phyloP scores from a whole-genome alignment of 92 coral and sea anemone species.

The Hydrozoanthus gracilis region DNA sequence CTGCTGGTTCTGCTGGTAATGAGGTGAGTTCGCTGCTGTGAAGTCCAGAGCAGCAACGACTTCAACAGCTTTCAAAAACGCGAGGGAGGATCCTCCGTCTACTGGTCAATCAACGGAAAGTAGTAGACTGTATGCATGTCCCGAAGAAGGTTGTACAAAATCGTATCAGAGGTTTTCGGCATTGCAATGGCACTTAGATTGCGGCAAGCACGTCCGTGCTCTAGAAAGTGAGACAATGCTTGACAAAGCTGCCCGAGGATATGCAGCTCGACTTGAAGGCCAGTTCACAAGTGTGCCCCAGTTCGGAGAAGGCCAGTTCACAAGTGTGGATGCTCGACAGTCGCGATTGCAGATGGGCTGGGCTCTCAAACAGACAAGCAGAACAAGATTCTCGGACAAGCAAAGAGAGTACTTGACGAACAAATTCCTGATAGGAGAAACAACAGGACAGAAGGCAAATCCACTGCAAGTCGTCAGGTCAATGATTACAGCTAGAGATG shows the following conservation, averaged over 20 bases:
- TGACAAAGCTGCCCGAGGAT: slow-evolving; percentile 51
- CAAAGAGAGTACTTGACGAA: slow-evolving; percentile 37
- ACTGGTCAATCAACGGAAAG: not conserved
- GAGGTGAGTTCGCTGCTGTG: slow-evolving; percentile 22
- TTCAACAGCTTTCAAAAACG: slow-evolving; percentile 32
- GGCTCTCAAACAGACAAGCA: slow-evolving; percentile 47
- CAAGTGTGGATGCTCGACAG: slow-evolving; percentile 20
- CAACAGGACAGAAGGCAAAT: slow-evolving; percentile 55
- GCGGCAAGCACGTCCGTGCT: not conserved
- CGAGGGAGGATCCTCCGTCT: slow-evolving; percentile 1
- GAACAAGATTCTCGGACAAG: slow-evolving; percentile 41
- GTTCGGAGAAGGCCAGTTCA: slow-evolving; percentile 5
- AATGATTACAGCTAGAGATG: slow-evolving; percentile 51
- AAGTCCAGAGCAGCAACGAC: slow-evolving; percentile 29
- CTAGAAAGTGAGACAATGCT: slow-evolving; percentile 52
- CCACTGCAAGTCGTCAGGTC: slow-evolving; percentile 49
- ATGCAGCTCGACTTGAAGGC: slow-evolving; percentile 43
- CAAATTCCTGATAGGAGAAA: slow-evolving; percentile 43
- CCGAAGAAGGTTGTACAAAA: slow-evolving; percentile 38
- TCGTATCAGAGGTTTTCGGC: slow-evolving; percentile 41
- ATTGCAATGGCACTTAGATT: slow-evolving; percentile 37
- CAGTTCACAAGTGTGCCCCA: slow-evolving; percentile 44
- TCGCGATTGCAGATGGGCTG: slow-evolving; percentile 40
- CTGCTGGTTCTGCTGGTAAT: slow-evolving; percentile 7
- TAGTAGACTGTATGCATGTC: slow-evolving; percentile 22